Evolutionary conservation across 2,888 invertebrate species (phyloP).

Genomic region (Epistrophe eligans): DNA sequence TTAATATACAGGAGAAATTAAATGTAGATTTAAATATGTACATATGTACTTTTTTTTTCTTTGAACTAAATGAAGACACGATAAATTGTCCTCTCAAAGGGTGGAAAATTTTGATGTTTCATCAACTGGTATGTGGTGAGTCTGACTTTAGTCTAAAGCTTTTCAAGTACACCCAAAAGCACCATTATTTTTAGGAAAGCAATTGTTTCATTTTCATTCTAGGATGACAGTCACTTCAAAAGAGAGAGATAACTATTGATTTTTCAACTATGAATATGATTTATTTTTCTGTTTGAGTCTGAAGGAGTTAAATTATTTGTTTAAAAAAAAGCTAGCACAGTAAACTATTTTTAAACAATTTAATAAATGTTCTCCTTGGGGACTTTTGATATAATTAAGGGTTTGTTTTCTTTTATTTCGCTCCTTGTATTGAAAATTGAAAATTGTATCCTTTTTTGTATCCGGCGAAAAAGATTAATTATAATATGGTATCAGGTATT

Average conservation of each 20-base stretch:
- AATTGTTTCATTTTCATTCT: constrained; percentile 45
- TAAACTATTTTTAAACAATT: not conserved
- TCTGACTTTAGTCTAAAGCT: constrained; percentile 57
- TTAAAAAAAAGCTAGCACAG: not conserved
- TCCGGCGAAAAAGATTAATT: constrained; percentile 20
- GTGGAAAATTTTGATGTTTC: constrained; percentile 56
- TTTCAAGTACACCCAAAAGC: constrained; percentile 66
- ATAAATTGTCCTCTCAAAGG: constrained; percentile 15
- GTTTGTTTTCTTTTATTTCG: not conserved
- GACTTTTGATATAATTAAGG: not conserved
- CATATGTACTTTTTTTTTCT: constrained; percentile 11
- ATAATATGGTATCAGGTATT: not conserved
- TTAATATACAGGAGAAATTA: not conserved
- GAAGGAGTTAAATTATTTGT: constrained; percentile 7
- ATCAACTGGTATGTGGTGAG: constrained; percentile 66
- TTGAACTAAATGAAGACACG: constrained; percentile 16
- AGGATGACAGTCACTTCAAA: constrained; percentile 44
- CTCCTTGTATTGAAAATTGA: constrained; percentile 15
- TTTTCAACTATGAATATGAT: constrained; percentile 54
- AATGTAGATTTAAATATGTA: not conserved
- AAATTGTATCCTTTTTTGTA: constrained; percentile 12
- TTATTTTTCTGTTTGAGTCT: constrained; percentile 13
- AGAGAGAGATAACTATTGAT: constrained; percentile 63
- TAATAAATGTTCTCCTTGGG: not conserved
- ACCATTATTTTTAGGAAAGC: constrained; percentile 55